phyloP scores from a whole-genome alignment of 2,888 invertebrate species.

The Perdita meconis region DNA sequence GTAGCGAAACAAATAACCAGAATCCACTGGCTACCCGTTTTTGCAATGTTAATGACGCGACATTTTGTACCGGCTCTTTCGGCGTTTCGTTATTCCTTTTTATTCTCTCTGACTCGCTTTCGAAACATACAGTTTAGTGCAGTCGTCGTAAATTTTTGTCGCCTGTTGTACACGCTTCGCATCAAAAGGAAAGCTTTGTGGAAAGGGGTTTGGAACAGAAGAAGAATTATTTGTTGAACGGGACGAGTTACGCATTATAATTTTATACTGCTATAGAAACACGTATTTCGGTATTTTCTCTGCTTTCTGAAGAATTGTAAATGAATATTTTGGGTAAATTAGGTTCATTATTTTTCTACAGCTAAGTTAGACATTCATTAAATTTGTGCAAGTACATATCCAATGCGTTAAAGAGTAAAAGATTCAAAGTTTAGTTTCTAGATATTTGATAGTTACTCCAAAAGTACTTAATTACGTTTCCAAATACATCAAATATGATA shows the following conservation, averaged over 20 bases:
- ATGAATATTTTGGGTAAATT: no score
- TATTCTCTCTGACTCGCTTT: neutral
- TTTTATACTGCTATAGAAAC: neutral
- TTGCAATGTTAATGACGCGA: constrained; percentile 28
- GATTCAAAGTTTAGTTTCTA: no score
- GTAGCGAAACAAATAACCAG: constrained; percentile 1
- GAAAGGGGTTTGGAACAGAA: neutral
- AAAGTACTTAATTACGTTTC: no score
- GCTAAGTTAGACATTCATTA: no score
- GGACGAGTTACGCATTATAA: neutral
- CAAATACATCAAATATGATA: no score
- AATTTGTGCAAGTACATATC: no score
- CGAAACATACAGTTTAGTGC: neutral
- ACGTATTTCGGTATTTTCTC: neutral
- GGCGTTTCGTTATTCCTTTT: neutral
- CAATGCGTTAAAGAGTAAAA: no score
- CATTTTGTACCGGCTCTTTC: neutral
- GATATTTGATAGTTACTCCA: no score
- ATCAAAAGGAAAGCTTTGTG: neutral
- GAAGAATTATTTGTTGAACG: neutral
- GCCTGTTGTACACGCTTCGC: neutral
- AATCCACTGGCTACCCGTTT: neutral
- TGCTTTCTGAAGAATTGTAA: no score
- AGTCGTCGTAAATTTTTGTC: neutral
- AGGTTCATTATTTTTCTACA: no score